Conservation (phyloP, 2,113 vertebrate genomes). For the Cynoglossus semilaevis region DNA sequence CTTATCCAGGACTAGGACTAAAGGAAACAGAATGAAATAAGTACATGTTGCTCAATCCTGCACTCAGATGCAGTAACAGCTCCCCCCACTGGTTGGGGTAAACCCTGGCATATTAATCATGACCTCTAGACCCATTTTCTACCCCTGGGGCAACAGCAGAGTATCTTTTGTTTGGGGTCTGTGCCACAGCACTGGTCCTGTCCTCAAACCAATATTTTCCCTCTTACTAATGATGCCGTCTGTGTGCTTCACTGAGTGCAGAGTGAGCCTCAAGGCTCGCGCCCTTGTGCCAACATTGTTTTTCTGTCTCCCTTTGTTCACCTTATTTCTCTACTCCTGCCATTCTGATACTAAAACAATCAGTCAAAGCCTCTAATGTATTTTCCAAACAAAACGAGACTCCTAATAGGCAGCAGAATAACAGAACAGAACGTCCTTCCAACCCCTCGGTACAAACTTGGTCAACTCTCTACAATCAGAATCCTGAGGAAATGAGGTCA, state of each 20-base stretch:
- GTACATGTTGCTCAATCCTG: not conserved
- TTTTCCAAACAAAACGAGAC: too few species aligned
- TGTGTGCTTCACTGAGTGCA: conserved; percentile 7
- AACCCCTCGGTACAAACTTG: not conserved
- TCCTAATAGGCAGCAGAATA: too few species aligned
- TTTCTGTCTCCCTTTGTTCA: conserved; percentile 9
- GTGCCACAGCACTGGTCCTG: conserved; percentile 1
- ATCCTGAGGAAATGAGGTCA: conserved; percentile 10
- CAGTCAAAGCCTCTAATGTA: too few species aligned
- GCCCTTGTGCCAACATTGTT: conserved; percentile 13
- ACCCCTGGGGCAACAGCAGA: conserved; percentile 12
- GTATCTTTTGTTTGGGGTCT: conserved; percentile 22
- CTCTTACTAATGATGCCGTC: conserved; percentile 18
- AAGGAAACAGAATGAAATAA: conserved; percentile 1
- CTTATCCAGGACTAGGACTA: conserved; percentile 30
- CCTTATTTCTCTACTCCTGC: conserved; percentile 11
- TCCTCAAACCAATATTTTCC: conserved; percentile 28
- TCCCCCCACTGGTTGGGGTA: conserved; percentile 65
- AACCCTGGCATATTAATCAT: conserved; percentile 43
- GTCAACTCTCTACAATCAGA: not conserved
- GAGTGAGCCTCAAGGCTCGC: conserved; percentile 40
- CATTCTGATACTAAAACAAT: not conserved
- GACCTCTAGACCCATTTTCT: not conserved
- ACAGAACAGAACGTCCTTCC: not conserved
- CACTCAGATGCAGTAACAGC: conserved; percentile 59